Evolutionary conservation across 2,888 invertebrate genomes (phyloP).

Genomic region (Clusia tigrina): DNA sequence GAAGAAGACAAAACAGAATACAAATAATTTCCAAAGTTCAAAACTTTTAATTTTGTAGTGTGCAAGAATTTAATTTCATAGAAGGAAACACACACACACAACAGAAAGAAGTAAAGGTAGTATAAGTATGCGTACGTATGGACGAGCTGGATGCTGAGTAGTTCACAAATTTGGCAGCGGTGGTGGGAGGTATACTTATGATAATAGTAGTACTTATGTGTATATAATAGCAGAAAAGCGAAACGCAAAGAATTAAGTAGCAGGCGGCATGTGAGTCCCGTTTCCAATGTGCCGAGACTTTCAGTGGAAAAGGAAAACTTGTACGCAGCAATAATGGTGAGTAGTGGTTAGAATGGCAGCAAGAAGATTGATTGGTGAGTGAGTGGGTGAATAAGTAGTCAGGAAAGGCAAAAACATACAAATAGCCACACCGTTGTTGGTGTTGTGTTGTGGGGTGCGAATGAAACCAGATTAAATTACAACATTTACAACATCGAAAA

Average conservation of each 20-base stretch:
- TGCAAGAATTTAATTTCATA: constrained; percentile 23
- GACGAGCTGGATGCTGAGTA: constrained; percentile 4
- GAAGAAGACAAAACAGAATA: constrained; percentile 31
- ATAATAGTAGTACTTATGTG: constrained; percentile 1
- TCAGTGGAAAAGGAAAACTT: too few relatives aligned
- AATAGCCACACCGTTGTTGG: not conserved
- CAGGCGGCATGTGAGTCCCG: too few relatives aligned
- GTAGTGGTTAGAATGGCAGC: too few relatives aligned
- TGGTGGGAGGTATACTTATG: not conserved
- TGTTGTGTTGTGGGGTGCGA: not conserved
- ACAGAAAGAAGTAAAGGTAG: constrained; percentile 16
- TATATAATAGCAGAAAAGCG: constrained; percentile 2
- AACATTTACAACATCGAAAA: constrained; percentile 5
- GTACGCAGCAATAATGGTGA: too few relatives aligned
- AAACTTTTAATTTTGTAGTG: constrained; percentile 29
- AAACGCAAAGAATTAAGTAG: not conserved
- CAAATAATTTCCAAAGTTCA: constrained; percentile 33
- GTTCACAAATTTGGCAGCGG: not conserved
- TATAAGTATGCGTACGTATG: not conserved
- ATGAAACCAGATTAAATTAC: not conserved
- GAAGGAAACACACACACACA: not conserved
- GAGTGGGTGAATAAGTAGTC: constrained; percentile 2
- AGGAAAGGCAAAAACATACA: not conserved
- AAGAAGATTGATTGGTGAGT: not conserved
- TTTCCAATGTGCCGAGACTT: too few relatives aligned